These are phyloP conservation scores for Ellobium chinense DNA, from an alignment of 2,888 invertebrate species.

Conservation along the genomic window DNA sequence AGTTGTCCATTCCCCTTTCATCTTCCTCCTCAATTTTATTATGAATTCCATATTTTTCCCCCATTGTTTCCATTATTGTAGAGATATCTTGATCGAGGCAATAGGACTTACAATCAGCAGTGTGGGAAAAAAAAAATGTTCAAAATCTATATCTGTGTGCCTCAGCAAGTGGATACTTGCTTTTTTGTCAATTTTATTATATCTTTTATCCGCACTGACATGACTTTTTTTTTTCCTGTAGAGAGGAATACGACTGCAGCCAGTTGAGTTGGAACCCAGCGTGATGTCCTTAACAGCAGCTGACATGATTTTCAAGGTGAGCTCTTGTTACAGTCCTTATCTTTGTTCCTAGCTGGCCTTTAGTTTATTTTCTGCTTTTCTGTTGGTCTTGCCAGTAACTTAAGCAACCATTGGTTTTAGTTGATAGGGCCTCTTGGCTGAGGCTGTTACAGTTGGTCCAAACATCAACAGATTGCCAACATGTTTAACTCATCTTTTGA, in stretches of 20 bases:
- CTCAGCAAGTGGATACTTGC: too few species aligned
- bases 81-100: neutral
- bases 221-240: conserved; percentile 45
- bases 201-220: neutral
- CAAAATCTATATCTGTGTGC: too few species aligned
- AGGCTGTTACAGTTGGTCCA: too few species aligned
- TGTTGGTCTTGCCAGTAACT: too few species aligned
- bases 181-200: neutral
- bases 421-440: too few species aligned
- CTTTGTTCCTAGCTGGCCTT: too few species aligned
- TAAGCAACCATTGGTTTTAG: too few species aligned
- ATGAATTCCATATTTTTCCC: too few species aligned
- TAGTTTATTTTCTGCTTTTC: too few species aligned
- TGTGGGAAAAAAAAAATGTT: neutral
- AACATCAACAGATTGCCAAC: neutral
- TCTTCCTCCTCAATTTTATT: neutral
- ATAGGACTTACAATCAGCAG: neutral
- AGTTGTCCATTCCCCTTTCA: neutral
- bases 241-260: conserved; percentile 63
- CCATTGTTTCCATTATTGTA: neutral
- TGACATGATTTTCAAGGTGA: conserved; percentile 57
- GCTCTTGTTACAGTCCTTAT: too few species aligned
- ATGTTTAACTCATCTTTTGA: neutral
- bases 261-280: conserved; percentile 56
- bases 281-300: conserved; percentile 52